Percentiles rank a stretch among this genome's conserved stretches.
phyloP scores from a whole-genome alignment of 2,113 vertebrate genomes.

The Syrrhaptes paradoxus region DNA sequence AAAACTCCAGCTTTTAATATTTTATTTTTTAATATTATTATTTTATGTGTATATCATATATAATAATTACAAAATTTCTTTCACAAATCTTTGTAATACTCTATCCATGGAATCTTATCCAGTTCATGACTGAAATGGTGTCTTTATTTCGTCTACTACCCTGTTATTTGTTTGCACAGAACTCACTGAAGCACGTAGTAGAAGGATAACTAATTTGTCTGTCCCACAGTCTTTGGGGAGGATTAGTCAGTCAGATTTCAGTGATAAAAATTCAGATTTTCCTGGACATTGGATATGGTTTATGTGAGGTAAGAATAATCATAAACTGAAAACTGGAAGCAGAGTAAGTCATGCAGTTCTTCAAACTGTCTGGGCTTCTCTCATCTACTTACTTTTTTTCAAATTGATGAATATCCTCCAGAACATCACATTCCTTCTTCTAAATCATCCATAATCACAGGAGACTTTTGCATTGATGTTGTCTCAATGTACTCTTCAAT shows the following conservation, averaged over 20 bases:
- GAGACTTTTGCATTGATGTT: not conserved
- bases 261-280: not conserved
- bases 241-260: not conserved
- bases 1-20: not conserved
- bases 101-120: not conserved
- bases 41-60: not conserved
- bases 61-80: not conserved
- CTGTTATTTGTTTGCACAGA: not conserved
- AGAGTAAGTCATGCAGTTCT: not conserved
- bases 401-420: not conserved
- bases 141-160: not conserved
- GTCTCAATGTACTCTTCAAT: not conserved
- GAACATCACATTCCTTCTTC: not conserved
- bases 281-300: not conserved
- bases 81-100: not conserved
- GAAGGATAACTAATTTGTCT: not conserved
- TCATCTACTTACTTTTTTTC: not conserved
- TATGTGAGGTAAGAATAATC: not conserved
- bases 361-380: not conserved
- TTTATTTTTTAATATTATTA: not conserved
- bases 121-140: not conserved
- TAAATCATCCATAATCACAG: not conserved
- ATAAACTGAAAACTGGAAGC: not conserved
- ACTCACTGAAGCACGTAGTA: not conserved
- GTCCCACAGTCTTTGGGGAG: not conserved